Evolutionary conservation across 2,888 invertebrate genomes (phyloP).

Genomic region (Gastrophysa polygoni): DNA sequence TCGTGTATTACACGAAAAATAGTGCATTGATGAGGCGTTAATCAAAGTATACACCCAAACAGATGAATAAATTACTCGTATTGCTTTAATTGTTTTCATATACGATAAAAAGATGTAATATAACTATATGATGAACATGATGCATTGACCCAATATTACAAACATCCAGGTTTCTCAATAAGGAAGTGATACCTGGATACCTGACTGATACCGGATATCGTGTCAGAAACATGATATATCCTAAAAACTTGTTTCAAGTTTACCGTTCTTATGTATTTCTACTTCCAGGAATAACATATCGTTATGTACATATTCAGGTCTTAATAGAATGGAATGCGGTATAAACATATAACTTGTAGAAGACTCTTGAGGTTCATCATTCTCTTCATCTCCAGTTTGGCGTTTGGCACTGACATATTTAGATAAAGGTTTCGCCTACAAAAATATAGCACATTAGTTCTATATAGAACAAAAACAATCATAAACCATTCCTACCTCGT

Average conservation of each 20-base stretch:
- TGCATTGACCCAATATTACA: too few species aligned
- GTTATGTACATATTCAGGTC: constrained; percentile 65
- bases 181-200: neutral
- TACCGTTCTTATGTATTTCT: constrained; percentile 45
- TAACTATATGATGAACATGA: too few species aligned
- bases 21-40: too few species aligned
- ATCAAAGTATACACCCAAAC: too few species aligned
- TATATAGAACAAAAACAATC: too few species aligned
- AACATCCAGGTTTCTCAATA: too few species aligned
- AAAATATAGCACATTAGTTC: constrained; percentile 19
- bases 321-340: constrained; percentile 67
- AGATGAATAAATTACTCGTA: too few species aligned
- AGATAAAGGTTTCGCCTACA: constrained; percentile 67
- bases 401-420: constrained; percentile 67
- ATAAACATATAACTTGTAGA: constrained; percentile 69
- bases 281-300: constrained; percentile 69
- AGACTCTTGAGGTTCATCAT: constrained; percentile 57
- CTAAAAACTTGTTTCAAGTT: constrained; percentile 42
- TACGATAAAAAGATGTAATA: too few species aligned
- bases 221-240: constrained; percentile 4
- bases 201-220: neutral
- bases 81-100: too few species aligned
- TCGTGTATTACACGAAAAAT: too few species aligned
- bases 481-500: constrained; percentile 44
- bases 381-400: constrained; percentile 57